phyloP scores from a whole-genome alignment of 2,888 invertebrate species.

The Panopea generosa region DNA sequence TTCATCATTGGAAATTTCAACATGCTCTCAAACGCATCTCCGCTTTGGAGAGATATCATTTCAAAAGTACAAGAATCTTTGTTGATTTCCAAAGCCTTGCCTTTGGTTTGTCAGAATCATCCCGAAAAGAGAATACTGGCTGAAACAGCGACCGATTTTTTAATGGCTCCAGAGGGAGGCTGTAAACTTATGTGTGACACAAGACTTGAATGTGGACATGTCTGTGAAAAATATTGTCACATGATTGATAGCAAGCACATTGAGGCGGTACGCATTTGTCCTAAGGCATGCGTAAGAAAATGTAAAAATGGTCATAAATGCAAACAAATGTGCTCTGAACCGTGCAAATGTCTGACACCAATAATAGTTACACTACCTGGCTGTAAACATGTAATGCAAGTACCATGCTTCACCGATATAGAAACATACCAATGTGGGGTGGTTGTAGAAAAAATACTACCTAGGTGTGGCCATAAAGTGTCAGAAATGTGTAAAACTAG shows the following conservation, averaged over 20 bases:
- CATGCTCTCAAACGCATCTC: conserved; percentile 55
- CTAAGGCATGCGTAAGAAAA: conserved; percentile 28
- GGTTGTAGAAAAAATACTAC: conserved; percentile 14
- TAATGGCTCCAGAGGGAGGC: conserved; percentile 70
- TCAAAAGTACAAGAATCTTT: conserved; percentile 40
- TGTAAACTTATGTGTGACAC: conserved; percentile 70
- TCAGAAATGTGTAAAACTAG: conserved; percentile 10
- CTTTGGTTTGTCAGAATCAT: conserved; percentile 78
- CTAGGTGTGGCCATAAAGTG: conserved; percentile 35
- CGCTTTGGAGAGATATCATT: conserved; percentile 69
- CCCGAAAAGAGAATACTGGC: conserved; percentile 22
- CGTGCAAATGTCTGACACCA: conserved; percentile 45
- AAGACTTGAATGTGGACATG: conserved; percentile 72
- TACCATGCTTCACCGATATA: conserved; percentile 19
- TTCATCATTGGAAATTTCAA: conserved; percentile 82
- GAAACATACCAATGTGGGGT: conserved; percentile 55
- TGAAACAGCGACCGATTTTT: conserved; percentile 60
- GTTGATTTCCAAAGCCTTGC: conserved; percentile 55
- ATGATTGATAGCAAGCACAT: conserved; percentile 31
- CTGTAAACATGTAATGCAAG: conserved; percentile 37
- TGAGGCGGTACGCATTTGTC: conserved; percentile 3
- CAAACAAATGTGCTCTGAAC: conserved; percentile 77
- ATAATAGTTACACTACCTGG: conserved; percentile 15
- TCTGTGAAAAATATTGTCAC: conserved; percentile 70
- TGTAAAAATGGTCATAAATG: conserved; percentile 46